These are phyloP conservation scores for Rhyacophila evoluta DNA, from an alignment of 2,888 invertebrate genomes.

Conservation along the genomic window DNA sequence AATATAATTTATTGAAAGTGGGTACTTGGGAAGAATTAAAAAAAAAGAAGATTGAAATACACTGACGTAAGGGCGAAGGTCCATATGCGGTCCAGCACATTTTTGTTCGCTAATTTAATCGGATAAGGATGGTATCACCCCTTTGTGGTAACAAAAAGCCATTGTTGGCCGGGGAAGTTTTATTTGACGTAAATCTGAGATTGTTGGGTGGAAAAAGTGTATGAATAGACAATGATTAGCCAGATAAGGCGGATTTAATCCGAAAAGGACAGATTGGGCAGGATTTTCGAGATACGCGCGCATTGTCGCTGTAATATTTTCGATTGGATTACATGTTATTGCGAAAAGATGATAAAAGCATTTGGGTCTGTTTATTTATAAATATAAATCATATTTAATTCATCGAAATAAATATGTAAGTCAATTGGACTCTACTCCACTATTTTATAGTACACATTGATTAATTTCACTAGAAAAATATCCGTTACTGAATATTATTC, in stretches of 20 bases:
- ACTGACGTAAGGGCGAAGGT: slow-evolving; percentile 2
- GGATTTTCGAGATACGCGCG: slow-evolving; percentile 17
- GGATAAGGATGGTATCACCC: slow-evolving; percentile 39
- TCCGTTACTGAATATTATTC: no score
- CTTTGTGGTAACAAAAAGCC: slow-evolving; percentile 45
- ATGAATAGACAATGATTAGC: slow-evolving; percentile 48
- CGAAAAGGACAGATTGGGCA: slow-evolving; percentile 39
- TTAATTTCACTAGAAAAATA: no score
- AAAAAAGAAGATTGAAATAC: neutral
- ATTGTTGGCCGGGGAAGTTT: slow-evolving; percentile 46
- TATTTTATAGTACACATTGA: no score
- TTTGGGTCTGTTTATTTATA: neutral
- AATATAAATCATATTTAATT: neutral
- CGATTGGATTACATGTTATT: slow-evolving; percentile 22
- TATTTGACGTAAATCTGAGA: slow-evolving; percentile 52
- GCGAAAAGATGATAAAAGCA: neutral
- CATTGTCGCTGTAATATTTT: slow-evolving; percentile 18
- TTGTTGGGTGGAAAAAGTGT: slow-evolving; percentile 33
- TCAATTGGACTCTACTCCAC: no score
- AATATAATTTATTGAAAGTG: no score
- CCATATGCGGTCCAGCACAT: slow-evolving; percentile 28
- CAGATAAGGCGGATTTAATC: slow-evolving; percentile 44
- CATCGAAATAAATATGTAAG: no score
- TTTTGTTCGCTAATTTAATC: slow-evolving; percentile 50
- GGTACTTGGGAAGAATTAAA: neutral